Evolutionary conservation across 2,113 vertebrate species (phyloP), one percentile per base, ranked within the genome.

Genomic region (Heterotilapia buettikoferi): DNA sequence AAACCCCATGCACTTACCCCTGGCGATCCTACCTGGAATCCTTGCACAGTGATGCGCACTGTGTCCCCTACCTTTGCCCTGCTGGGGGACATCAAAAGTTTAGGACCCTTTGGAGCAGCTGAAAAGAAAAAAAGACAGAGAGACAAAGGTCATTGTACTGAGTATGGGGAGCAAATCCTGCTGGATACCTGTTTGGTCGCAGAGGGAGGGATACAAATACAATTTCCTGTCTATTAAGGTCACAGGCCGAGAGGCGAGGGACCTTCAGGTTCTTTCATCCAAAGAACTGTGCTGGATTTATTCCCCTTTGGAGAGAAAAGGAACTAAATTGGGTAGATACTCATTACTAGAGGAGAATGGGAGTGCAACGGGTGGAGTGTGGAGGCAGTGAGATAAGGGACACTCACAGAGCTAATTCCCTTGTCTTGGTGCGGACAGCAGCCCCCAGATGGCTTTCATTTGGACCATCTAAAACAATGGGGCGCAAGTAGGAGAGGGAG

Each of bases 61-160:
- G 98, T 99, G 95, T 99, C 98, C 86, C 98, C 99, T 0, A 99
- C 98, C 0, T 97, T 98, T 21, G 98, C 98, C 95, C 98, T 97
- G 1, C 94, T 95, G 1, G 98, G 98, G 1, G 95, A 97, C 98
- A 99, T 98, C 0, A 90, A 82, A 68, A 99, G 98, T 96, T 97
- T 98, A 18, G 98, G 99, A 33, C 98, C 98, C 92, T 98, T 99
- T 18, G 99, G 99, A 90, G 98, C 98, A 54, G 98, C 99, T 99
- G 93, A 57, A 83, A 90, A 40, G 84, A 90, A 45, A 80, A 80
- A 85, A 50, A 85, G 85, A 88, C 40, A 85, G 54, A 84, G 16
- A 91, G 80, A 92, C 86, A 94, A 86, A 95, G 97, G 92, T 95
- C 92, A 94, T 84, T 24, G 73, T 73, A 81, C 54, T 85, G 86